These are phyloP conservation scores for Phaetusa simplex DNA, from an alignment of 2,113 vertebrate genomes.

Conservation along the genomic window DNA sequence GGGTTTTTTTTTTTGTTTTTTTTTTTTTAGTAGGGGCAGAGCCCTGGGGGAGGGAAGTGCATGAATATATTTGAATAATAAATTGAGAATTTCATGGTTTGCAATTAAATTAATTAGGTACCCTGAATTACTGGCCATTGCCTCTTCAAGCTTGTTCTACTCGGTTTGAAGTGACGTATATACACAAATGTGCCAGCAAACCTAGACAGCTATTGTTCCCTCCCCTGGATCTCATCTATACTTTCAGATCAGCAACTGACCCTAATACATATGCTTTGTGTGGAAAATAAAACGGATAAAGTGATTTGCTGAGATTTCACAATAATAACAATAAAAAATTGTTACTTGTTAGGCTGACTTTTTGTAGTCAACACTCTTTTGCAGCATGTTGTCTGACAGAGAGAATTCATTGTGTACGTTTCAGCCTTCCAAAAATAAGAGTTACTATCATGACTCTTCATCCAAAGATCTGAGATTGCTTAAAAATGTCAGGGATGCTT, in stretches of 20 bases:
- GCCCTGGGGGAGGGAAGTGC: not conserved
- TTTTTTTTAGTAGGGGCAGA: not conserved
- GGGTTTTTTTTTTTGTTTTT: not conserved
- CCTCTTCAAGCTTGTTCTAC: slow-evolving; percentile 3
- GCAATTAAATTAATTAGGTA: slow-evolving; percentile 47
- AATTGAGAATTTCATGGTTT: slow-evolving; percentile 32
- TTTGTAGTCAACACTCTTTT: not conserved
- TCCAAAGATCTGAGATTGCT: slow-evolving; percentile 41
- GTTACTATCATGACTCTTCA: slow-evolving; percentile 11
- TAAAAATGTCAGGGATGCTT: slow-evolving; percentile 45
- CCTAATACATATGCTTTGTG: not conserved
- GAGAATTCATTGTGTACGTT: slow-evolving; percentile 15
- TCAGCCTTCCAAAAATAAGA: slow-evolving; percentile 26
- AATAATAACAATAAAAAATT: not conserved
- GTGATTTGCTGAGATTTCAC: not conserved
- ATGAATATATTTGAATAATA: slow-evolving; percentile 65
- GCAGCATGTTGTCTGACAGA: not conserved
- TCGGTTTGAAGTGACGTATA: not conserved
- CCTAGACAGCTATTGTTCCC: not conserved
- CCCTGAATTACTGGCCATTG: slow-evolving; percentile 18
- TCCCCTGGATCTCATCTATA: not conserved
- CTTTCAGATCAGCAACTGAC: not conserved
- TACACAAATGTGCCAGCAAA: not conserved
- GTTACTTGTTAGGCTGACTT: not conserved
- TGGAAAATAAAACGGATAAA: not conserved